phyloP scores from a whole-genome alignment of 2,113 vertebrate genomes.

The Zingel zingel region DNA sequence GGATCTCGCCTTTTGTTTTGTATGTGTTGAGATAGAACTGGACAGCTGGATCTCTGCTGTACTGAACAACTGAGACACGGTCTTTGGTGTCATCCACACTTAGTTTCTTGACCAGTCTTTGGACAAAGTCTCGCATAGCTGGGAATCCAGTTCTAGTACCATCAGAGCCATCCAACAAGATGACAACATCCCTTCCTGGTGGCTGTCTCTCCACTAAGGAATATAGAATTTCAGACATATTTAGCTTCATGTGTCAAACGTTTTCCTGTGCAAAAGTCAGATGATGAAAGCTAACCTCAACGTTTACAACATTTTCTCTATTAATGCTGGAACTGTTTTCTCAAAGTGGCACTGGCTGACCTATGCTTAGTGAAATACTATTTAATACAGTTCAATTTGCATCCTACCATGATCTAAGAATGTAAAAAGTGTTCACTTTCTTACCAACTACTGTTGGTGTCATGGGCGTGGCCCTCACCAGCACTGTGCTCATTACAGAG shows the following conservation, averaged over 20 bases:
- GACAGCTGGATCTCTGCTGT: constrained; percentile 60
- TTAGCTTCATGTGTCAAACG: too few species aligned
- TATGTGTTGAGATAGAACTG: constrained; percentile 70
- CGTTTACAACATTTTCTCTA: too few species aligned
- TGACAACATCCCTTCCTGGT: constrained; percentile 6
- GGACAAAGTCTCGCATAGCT: constrained; percentile 61
- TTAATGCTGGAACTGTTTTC: too few species aligned
- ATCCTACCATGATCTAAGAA: too few species aligned
- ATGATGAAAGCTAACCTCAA: too few species aligned
- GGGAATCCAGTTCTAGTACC: constrained; percentile 50
- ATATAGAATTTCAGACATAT: too few species aligned
- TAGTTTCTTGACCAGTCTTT: constrained; percentile 61
- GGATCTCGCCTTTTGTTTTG: constrained; percentile 27
- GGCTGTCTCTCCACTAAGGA: too few species aligned
- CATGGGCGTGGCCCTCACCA: background rate
- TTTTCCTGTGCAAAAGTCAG: too few species aligned
- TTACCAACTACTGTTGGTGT: constrained; percentile 38
- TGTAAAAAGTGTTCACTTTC: background rate
- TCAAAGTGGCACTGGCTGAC: background rate
- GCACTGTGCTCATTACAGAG: constrained; percentile 2
- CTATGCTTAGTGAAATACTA: too few species aligned
- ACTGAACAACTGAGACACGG: constrained; percentile 68
- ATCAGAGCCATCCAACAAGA: constrained; percentile 76
- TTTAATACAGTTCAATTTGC: too few species aligned
- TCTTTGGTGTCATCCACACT: constrained; percentile 63